These are phyloP conservation scores for Salvelinus alpinus DNA, from an alignment of 2,113 vertebrate species.

Conservation along the genomic window DNA sequence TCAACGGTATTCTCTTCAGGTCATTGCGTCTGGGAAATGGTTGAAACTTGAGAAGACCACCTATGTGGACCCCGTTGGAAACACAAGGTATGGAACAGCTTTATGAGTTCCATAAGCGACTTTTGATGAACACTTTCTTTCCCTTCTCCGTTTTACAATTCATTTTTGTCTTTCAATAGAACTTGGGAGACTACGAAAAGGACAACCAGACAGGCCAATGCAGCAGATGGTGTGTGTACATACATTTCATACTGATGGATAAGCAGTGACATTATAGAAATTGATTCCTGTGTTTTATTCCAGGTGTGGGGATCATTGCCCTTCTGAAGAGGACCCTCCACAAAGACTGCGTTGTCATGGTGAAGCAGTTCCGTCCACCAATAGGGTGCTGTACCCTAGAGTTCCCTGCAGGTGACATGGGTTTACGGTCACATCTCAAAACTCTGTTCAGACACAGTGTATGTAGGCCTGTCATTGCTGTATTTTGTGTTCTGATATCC, in stretches of 20 bases:
- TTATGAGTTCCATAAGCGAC: not conserved
- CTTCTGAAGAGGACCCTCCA: constrained; percentile 94
- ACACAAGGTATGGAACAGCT: constrained; percentile 79
- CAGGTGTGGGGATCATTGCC: constrained; percentile 90
- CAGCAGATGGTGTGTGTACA: constrained; percentile 79
- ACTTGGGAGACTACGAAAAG: constrained; percentile 92
- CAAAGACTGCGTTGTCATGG: constrained; percentile 91
- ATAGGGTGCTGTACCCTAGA: constrained; percentile 87
- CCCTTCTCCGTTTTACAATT: not conserved
- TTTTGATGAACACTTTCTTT: not conserved
- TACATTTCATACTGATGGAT: not conserved
- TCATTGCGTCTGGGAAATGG: constrained; percentile 87
- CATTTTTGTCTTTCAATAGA: constrained; percentile 59
- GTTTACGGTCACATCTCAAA: not conserved
- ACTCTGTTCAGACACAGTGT: not conserved
- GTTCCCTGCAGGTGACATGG: constrained; percentile 89
- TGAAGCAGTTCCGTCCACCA: constrained; percentile 96
- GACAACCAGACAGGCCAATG: constrained; percentile 79
- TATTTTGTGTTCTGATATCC: not conserved
- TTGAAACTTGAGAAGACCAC: constrained; percentile 90
- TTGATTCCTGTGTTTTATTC: constrained; percentile 20
- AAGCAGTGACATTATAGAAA: too few relatives aligned
- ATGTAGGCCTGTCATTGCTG: not conserved
- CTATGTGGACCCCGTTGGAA: constrained; percentile 88
- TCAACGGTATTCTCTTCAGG: constrained; percentile 66